phyloP scores from a whole-genome alignment of 2,888 invertebrate genomes.

The Saturnia pavonia region DNA sequence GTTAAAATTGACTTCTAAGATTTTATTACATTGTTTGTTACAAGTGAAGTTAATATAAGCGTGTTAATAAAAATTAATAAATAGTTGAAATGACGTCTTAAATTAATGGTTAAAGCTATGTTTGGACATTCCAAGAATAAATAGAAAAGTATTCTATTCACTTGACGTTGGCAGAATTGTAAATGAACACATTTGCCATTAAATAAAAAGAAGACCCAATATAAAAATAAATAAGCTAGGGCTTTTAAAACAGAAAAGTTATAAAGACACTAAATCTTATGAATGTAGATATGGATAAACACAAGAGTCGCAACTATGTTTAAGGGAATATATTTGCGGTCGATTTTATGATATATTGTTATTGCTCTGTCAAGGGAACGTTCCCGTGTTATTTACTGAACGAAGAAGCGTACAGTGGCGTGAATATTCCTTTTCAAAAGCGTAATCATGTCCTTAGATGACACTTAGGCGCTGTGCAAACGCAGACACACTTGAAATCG shows the following conservation, averaged over 20 bases:
- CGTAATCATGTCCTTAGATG: background rate
- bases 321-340: constrained; percentile 43
- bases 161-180: no score
- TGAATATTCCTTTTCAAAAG: constrained; percentile 10
- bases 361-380: constrained; percentile 45
- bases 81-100: no score
- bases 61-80: no score
- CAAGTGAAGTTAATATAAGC: no score
- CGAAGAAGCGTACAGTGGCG: constrained; percentile 5
- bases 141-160: no score
- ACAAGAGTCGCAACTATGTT: constrained; percentile 22
- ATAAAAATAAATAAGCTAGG: background rate
- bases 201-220: background rate
- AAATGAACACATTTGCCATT: no score
- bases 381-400: background rate
- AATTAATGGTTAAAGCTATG: no score
- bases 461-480: no score
- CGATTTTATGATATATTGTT: constrained; percentile 51
- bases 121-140: no score
- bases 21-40: no score
- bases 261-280: constrained; percentile 5
- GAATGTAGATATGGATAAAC: constrained; percentile 21
- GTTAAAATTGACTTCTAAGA: no score
- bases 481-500: no score
- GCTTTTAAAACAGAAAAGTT: background rate